Evolutionary conservation across 2,888 invertebrate species (phyloP).

Genomic region (Metellina segmentata): DNA sequence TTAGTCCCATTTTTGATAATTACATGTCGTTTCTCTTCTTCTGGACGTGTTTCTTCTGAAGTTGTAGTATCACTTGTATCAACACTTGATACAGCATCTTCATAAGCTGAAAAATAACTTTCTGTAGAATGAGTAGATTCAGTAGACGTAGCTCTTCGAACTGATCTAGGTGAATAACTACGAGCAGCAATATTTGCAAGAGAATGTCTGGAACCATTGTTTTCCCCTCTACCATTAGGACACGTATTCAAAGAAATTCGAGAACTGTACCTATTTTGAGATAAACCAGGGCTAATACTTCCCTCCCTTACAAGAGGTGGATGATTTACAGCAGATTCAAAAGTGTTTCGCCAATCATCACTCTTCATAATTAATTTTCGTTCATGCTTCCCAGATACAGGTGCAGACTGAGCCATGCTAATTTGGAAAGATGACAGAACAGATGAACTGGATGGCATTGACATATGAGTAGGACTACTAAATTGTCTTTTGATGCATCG

Average conservation of each 20-base stretch:
- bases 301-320: slow-evolving; percentile 58
- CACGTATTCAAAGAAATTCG: slow-evolving; percentile 70
- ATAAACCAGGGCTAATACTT: slow-evolving; percentile 62
- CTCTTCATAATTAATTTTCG: slow-evolving; percentile 56
- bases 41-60: slow-evolving; percentile 51
- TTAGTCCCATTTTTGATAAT: slow-evolving; percentile 72
- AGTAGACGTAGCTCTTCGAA: slow-evolving; percentile 88
- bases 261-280: slow-evolving; percentile 71
- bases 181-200: slow-evolving; percentile 71
- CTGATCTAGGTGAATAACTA: slow-evolving; percentile 83
- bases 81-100: slow-evolving; percentile 83
- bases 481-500: slow-evolving; percentile 74
- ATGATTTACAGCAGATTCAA: slow-evolving; percentile 43
- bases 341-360: slow-evolving; percentile 67
- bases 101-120: slow-evolving; percentile 95
- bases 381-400: slow-evolving; percentile 67
- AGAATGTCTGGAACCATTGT: slow-evolving; percentile 83
- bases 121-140: slow-evolving; percentile 92
- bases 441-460: slow-evolving; percentile 74
- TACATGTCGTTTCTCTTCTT: slow-evolving; percentile 68
- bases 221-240: slow-evolving; percentile 57
- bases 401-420: slow-evolving; percentile 72
- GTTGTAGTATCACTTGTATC: slow-evolving; percentile 57
- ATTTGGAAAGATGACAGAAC: slow-evolving; percentile 66
- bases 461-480: slow-evolving; percentile 75